Evolutionary conservation across 2,113 vertebrate genomes (phyloP), one percentile per base, ranked within the genome.

Genomic region (Chlorodrepanis virens): DNA sequence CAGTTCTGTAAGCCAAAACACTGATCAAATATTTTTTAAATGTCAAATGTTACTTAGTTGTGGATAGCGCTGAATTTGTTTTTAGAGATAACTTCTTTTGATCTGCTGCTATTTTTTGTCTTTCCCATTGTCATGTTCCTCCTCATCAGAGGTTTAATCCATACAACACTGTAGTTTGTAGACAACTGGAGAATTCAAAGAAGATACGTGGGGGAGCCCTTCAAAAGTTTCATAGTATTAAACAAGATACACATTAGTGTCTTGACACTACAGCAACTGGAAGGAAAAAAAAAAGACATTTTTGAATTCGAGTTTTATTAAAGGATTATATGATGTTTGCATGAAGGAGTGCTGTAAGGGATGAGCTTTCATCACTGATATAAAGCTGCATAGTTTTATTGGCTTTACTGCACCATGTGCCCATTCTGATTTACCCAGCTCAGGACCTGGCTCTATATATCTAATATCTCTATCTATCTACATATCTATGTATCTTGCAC

Each of bases 11-110:
- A 98, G 98, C 94, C 97, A 98, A 98, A 98, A 97, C 94, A 93
- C 54, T 81, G 95, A 98, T 98, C 96, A 97, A 97, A 97, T 98
- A 95, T 97, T 97, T 98, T 57, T 97, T 35, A 97, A 97, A 97
- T 97, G 97, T 98, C 96, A 97, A 96, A 96, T 78, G 80, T 94
- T 96, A 70, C 92, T 95, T 97, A 97, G 96, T 92, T 93, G 96
- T 94, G 94, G 96, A 92, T 94, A 74, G 92, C 53, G 2, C 90
- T 18, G 68, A 94, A 94, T 97, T 97, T 97, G 84, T 94, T 96
- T 95, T 96, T 70, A 92, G 89, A 83, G 83, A 96, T 89, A 94
- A 74, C 82, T 84, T 59, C 70, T 86, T 97, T 97, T 97, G 97
- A 95, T 97, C 87, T 94, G 44, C 65, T 88, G 42, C 60, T 63